phyloP scores from a whole-genome alignment of 2,888 invertebrate species.

The Lutraria lutraria region DNA sequence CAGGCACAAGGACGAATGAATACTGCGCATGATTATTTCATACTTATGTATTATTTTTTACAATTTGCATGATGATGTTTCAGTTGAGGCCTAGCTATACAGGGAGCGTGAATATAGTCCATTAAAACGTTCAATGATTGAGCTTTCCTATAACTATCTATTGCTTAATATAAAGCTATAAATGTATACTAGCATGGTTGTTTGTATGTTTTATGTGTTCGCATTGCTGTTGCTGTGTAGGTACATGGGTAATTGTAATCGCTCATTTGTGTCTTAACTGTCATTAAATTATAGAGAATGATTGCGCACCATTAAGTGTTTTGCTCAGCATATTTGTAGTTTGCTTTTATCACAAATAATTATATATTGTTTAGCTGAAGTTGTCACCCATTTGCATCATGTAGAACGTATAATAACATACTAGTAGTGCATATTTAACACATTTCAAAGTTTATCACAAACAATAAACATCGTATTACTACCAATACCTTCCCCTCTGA shows the following conservation, averaged over 20 bases:
- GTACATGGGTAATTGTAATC: neutral
- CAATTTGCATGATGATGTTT: constrained; percentile 29
- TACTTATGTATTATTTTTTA: constrained; percentile 8
- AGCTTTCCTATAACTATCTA: neutral
- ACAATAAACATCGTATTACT: neutral
- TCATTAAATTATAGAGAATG: neutral
- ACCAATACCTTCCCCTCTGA: neutral
- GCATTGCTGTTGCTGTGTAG: neutral
- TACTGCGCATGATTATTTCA: constrained; percentile 20
- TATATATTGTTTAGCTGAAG: neutral
- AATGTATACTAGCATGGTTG: constrained; percentile 21
- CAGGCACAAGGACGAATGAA: neutral
- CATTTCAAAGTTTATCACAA: constrained; percentile 29
- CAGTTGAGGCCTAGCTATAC: constrained; percentile 56
- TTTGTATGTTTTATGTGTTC: constrained; percentile 34
- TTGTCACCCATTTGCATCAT: neutral
- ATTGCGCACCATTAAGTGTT: neutral
- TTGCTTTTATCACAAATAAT: constrained; percentile 1
- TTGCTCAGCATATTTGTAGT: constrained; percentile 15
- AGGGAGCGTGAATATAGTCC: constrained; percentile 54
- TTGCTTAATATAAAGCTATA: constrained; percentile 2
- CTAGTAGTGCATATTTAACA: constrained; percentile 52
- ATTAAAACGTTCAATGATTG: constrained; percentile 45
- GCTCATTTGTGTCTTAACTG: neutral
- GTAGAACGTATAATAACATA: neutral